These are phyloP conservation scores for Hemitrygon akajei DNA, from an alignment of 2,797 vertebrate species.

Conservation along the genomic window DNA sequence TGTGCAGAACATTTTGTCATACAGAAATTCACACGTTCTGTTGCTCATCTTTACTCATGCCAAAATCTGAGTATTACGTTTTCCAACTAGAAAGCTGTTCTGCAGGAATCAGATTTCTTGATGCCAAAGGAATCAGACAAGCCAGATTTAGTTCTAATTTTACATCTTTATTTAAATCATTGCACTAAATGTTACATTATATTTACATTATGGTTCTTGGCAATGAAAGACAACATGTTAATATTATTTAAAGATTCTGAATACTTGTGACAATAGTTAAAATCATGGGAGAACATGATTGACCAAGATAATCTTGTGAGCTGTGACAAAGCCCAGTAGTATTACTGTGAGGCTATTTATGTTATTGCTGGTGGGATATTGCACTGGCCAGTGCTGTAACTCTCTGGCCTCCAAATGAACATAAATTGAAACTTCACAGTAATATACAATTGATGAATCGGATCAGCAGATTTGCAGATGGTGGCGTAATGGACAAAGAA, in stretches of 20 bases:
- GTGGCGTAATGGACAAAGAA: no score
- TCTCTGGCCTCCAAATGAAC: not conserved
- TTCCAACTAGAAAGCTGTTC: not conserved
- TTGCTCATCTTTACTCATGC: no score
- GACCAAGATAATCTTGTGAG: no score
- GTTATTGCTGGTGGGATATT: no score
- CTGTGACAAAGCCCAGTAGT: no score
- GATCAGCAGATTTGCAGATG: no score
- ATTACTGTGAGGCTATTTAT: no score
- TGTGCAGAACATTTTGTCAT: not conserved
- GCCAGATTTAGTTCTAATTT: not conserved
- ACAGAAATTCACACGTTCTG: no score
- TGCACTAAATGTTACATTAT: not conserved
- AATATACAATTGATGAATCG: not conserved
- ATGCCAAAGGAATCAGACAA: not conserved
- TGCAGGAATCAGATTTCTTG: not conserved
- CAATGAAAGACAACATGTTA: not conserved
- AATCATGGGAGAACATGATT: not conserved
- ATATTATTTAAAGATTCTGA: not conserved
- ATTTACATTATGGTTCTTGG: not conserved
- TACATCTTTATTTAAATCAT: not conserved
- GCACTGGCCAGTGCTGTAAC: not conserved
- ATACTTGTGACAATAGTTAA: not conserved
- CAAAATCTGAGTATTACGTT: not conserved
- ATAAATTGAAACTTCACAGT: not conserved